Percentiles rank a stretch among this genome's conserved stretches.
Conservation (phyloP, 2,113 vertebrate genomes). For the Amphiprion percula region DNA sequence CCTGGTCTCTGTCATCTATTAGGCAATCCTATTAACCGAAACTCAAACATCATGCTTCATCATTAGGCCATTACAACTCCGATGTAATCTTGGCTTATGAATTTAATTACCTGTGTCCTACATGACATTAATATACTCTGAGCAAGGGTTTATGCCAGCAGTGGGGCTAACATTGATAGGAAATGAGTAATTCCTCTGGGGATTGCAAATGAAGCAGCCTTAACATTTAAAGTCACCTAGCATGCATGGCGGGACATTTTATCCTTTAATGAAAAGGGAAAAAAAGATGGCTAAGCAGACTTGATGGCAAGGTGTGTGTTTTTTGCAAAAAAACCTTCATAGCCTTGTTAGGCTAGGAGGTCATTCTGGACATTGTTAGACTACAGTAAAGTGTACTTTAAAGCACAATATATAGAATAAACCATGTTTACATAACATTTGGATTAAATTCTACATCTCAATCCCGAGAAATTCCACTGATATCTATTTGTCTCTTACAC, state of each 20-base stretch:
- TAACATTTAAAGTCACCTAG: constrained; percentile 50
- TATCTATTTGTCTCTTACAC: constrained; percentile 16
- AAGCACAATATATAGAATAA: background rate
- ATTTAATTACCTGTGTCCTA: constrained; percentile 82
- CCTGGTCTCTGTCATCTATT: constrained; percentile 66
- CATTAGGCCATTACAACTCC: constrained; percentile 74
- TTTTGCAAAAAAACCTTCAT: background rate
- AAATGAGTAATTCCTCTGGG: constrained; percentile 63
- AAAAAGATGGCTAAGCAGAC: constrained; percentile 15
- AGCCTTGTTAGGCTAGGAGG: constrained; percentile 12
- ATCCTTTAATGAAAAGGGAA: constrained; percentile 19
- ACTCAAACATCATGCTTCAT: constrained; percentile 80
- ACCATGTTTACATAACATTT: background rate
- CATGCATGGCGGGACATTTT: constrained; percentile 22
- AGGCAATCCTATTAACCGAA: constrained; percentile 73
- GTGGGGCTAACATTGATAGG: constrained; percentile 51
- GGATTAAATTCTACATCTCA: background rate
- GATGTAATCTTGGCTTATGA: constrained; percentile 79
- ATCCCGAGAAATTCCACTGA: background rate
- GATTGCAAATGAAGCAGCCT: constrained; percentile 63
- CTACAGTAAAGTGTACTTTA: background rate
- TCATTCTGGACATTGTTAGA: constrained; percentile 24
- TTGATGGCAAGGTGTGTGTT: constrained; percentile 1
- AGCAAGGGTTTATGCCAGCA: constrained; percentile 56
- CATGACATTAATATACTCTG: constrained; percentile 79